Evolutionary conservation across 2,797 vertebrate species (phyloP).

Genomic region (Danio choprae): DNA sequence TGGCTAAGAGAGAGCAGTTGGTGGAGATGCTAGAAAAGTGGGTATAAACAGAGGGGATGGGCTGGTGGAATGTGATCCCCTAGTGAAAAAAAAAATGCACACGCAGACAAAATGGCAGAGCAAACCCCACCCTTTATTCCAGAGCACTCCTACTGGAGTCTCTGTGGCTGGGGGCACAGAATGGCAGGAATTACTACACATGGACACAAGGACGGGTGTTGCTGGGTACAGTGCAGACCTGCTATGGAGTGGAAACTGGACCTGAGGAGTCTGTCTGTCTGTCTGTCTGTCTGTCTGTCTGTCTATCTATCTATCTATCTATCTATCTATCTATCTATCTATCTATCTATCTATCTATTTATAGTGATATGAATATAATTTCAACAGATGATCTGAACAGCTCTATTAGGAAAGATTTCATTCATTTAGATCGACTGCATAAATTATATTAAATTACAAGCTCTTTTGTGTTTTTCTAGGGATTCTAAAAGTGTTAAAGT

Average conservation of each 20-base stretch:
- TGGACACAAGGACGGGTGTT: constrained; percentile 47
- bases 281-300: too few relatives aligned
- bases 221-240: constrained; percentile 42
- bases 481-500: too few relatives aligned
- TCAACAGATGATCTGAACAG: too few relatives aligned
- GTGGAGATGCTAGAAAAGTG: constrained; percentile 27
- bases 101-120: constrained; percentile 63
- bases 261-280: too few relatives aligned
- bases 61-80: constrained; percentile 50
- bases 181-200: constrained; percentile 52
- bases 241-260: constrained; percentile 59
- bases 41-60: constrained; percentile 51
- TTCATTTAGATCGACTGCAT: too few relatives aligned
- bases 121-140: constrained; percentile 64
- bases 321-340: too few relatives aligned
- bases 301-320: too few relatives aligned
- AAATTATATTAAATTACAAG: too few relatives aligned
- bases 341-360: too few relatives aligned
- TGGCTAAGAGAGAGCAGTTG: constrained; percentile 53
- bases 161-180: constrained; percentile 56
- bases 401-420: too few relatives aligned
- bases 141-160: constrained; percentile 67
- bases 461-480: too few relatives aligned
- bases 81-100: constrained; percentile 28
- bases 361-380: too few relatives aligned